Percentiles rank a stretch among this genome's conserved stretches.
phyloP scores from a whole-genome alignment of 2,113 vertebrate genomes.

The Nothobranchius furzeri region DNA sequence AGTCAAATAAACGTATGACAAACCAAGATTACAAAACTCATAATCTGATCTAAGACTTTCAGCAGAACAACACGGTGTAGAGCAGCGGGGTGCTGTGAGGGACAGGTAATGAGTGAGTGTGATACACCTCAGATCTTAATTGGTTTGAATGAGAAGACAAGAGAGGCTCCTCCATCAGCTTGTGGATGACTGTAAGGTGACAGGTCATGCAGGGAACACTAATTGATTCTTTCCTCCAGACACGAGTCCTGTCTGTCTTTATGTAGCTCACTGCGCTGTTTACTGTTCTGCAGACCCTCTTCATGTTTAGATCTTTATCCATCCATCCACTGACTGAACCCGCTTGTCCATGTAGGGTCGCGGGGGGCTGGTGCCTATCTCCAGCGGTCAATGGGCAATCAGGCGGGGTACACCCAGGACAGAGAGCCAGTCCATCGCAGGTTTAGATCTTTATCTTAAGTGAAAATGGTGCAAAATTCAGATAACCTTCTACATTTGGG shows the following conservation, averaged over 20 bases:
- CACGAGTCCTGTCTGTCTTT: slow-evolving; percentile 33
- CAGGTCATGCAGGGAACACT: slow-evolving; percentile 49
- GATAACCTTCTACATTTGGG: too few relatives aligned
- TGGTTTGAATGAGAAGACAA: slow-evolving; percentile 66
- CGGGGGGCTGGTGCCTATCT: too few relatives aligned
- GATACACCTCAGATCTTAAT: slow-evolving; percentile 68
- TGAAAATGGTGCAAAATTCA: too few relatives aligned
- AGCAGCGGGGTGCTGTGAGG: slow-evolving; percentile 44
- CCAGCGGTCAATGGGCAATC: too few relatives aligned
- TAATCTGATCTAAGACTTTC: slow-evolving; percentile 34
- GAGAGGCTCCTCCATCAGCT: slow-evolving; percentile 66
- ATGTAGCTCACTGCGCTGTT: slow-evolving; percentile 26
- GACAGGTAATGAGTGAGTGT: slow-evolving; percentile 66
- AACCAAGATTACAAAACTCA: slow-evolving; percentile 23
- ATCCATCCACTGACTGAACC: too few relatives aligned
- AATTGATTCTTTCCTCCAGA: slow-evolving; percentile 63
- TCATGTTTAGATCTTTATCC: slow-evolving; percentile 23
- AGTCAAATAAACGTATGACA: slow-evolving; percentile 4
- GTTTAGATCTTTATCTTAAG: slow-evolving; percentile 15
- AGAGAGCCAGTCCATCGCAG: too few relatives aligned
- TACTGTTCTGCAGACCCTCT: slow-evolving; percentile 12
- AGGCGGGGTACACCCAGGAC: too few relatives aligned
- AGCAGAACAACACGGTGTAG: slow-evolving; percentile 31
- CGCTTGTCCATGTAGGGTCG: too few relatives aligned
- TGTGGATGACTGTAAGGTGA: slow-evolving; percentile 66